These are phyloP conservation scores for Centropyge bicolor DNA, from an alignment of 2,797 vertebrate genomes.

Conservation along the genomic window DNA sequence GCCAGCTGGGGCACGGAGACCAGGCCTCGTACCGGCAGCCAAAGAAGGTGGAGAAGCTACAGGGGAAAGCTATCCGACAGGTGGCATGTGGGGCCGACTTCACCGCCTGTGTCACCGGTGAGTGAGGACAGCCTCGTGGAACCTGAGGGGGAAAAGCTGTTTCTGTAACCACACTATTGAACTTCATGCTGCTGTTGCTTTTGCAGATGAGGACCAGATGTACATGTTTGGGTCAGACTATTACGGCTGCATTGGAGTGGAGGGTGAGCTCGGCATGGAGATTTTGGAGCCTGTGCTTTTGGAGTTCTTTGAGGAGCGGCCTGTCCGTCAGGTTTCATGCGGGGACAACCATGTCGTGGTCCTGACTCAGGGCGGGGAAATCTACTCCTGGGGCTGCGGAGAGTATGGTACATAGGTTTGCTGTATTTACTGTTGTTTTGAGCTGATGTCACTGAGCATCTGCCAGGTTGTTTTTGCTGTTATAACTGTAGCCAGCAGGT, in stretches of 20 bases:
- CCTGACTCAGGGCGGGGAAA: constrained; percentile 90
- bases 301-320: constrained; percentile 93
- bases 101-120: constrained; percentile 96
- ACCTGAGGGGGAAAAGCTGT: rapidly evolving
- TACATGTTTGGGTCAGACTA: constrained; percentile 99
- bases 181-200: constrained; percentile 3
- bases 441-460: constrained; percentile 1
- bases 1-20: constrained; percentile 97
- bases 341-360: constrained; percentile 97
- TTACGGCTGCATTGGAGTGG: constrained; percentile 96
- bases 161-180: not conserved
- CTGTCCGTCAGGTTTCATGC: constrained; percentile 94
- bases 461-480: constrained; percentile 52
- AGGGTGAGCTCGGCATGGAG: constrained; percentile 88
- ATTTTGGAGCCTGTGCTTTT: constrained; percentile 93
- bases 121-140: constrained; percentile 58
- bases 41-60: constrained; percentile 94
- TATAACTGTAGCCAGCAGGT: constrained; percentile 57
- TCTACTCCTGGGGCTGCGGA: constrained; percentile 98
- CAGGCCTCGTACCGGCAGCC: constrained; percentile 97
- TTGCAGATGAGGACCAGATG: constrained; percentile 95
- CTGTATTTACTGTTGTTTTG: constrained; percentile 29
- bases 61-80: constrained; percentile 94
- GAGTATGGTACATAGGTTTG: constrained; percentile 74
- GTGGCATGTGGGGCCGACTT: constrained; percentile 98